Percentiles rank a stretch among this genome's conserved stretches.
Conservation (phyloP, 2,797 vertebrate genomes). For the Champsocephalus gunnari region DNA sequence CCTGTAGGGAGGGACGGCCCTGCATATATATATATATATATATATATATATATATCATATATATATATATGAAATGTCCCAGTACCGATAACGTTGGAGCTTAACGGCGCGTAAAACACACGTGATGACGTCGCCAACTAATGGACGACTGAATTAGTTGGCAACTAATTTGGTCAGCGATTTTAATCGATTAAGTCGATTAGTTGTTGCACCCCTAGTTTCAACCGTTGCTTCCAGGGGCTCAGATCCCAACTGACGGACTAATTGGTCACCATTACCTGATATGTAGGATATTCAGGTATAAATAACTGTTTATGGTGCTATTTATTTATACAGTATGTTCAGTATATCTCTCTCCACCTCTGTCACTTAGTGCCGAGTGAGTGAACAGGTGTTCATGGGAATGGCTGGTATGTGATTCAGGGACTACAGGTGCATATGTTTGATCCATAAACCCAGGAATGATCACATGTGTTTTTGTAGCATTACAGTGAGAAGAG, state of each 20-base stretch:
- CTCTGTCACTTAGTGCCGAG: neutral
- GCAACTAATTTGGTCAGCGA: too few species aligned
- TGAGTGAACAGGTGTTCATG: constrained; percentile 19
- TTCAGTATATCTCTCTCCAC: neutral
- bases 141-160: too few species aligned
- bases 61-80: too few species aligned
- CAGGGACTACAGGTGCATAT: constrained; percentile 4
- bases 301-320: too few species aligned
- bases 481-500: neutral
- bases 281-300: neutral
- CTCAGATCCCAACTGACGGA: neutral
- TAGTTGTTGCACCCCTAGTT: too few species aligned
- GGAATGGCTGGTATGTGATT: constrained; percentile 55
- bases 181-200: too few species aligned
- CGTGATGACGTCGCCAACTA: too few species aligned
- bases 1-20: too few species aligned
- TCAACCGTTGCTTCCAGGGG: neutral
- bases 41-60: too few species aligned
- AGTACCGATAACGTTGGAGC: too few species aligned
- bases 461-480: constrained; percentile 10
- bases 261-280: neutral
- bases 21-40: too few species aligned
- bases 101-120: too few species aligned
- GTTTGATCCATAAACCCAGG: neutral
- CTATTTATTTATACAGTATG: neutral